phyloP scores from a whole-genome alignment of 2,797 vertebrate genomes.

The Oceanodroma leucorhoa region DNA sequence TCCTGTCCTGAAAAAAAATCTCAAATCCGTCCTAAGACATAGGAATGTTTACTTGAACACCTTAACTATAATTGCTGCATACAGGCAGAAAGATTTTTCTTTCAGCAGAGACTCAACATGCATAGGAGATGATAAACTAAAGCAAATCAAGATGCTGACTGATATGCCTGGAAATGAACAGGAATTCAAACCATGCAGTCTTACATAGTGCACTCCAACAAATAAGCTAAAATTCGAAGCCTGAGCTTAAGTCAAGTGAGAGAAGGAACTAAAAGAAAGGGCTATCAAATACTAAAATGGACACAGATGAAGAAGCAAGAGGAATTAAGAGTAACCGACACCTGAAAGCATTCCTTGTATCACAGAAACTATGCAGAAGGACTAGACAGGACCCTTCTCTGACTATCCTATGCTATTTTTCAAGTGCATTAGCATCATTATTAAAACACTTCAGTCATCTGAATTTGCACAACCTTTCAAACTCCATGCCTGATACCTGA shows the following conservation, averaged over 20 bases:
- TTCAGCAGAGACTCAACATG: neutral
- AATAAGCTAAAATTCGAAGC: neutral
- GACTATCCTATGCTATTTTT: neutral
- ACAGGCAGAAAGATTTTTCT: neutral
- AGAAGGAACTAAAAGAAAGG: neutral
- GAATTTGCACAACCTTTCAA: neutral
- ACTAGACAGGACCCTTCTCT: neutral
- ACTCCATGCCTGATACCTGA: neutral
- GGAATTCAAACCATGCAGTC: neutral
- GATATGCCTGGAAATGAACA: neutral
- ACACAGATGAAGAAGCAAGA: neutral
- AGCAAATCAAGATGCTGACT: neutral
- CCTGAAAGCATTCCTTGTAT: neutral
- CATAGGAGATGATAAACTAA: neutral
- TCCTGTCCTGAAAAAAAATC: neutral
- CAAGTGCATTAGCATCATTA: neutral
- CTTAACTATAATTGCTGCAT: neutral
- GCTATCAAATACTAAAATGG: neutral
- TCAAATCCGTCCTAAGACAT: neutral
- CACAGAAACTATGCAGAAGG: neutral
- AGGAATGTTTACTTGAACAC: neutral
- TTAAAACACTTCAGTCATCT: neutral
- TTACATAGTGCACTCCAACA: neutral
- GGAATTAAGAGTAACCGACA: neutral
- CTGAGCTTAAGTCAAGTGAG: neutral